These are phyloP conservation scores for Chymomyza amoena DNA, from an alignment of 2,888 invertebrate genomes.

Conservation along the genomic window DNA sequence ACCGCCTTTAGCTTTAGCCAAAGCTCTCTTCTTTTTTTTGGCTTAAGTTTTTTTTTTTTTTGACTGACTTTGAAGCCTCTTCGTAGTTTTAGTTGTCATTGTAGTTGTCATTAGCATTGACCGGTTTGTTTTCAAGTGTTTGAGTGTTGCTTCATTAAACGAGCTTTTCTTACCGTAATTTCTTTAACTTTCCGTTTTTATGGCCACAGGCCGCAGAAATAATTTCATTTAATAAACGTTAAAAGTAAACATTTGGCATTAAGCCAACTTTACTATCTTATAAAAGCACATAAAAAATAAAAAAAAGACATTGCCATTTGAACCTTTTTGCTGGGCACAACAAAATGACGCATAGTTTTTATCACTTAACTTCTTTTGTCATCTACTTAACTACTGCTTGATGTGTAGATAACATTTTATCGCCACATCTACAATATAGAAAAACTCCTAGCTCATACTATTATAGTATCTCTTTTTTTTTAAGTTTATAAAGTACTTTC, in stretches of 20 bases:
- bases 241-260: conserved; percentile 35
- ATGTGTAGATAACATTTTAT: background rate
- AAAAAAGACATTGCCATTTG: conserved; percentile 54
- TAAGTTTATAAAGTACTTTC: no score
- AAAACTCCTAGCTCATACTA: no score
- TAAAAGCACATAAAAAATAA: conserved; percentile 9
- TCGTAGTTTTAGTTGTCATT: conserved; percentile 31
- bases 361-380: conserved; percentile 26
- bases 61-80: conserved; percentile 53
- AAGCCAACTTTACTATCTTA: conserved; percentile 5
- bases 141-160: conserved; percentile 47
- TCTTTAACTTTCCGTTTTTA: conserved; percentile 63
- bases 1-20: conserved; percentile 25
- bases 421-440: no score
- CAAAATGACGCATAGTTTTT: conserved; percentile 10
- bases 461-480: no score
- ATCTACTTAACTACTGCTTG: conserved; percentile 39
- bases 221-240: conserved; percentile 55
- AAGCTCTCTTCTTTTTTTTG: conserved; percentile 9
- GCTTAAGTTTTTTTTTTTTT: no score
- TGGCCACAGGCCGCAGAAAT: conserved; percentile 21
- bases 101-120: background rate
- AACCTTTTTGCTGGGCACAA: conserved; percentile 38
- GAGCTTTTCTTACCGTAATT: conserved; percentile 52
- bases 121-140: background rate